Evolutionary conservation across 2,888 invertebrate species (phyloP).

Genomic region (Brachypalpus laphriformis): DNA sequence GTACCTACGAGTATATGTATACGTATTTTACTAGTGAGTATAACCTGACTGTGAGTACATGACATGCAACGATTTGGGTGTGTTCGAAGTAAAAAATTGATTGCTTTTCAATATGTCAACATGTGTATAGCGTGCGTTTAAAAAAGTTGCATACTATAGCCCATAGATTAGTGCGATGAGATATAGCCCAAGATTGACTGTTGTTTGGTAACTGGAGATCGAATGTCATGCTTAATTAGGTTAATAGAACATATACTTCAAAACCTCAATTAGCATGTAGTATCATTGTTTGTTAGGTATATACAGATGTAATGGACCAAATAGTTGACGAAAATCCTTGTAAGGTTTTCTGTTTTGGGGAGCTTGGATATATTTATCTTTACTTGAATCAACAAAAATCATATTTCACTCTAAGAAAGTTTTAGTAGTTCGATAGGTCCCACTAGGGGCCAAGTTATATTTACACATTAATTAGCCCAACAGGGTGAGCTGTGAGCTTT

Average conservation of each 20-base stretch:
- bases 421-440: too few species aligned
- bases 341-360: too few species aligned
- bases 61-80: constrained; percentile 8
- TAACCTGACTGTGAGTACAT: not conserved
- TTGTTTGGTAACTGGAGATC: not conserved
- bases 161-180: not conserved
- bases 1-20: not conserved
- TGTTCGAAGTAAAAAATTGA: constrained; percentile 13
- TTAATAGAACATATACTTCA: not conserved
- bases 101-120: constrained; percentile 15
- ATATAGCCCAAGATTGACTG: not conserved
- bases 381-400: too few species aligned
- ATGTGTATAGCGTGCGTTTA: not conserved
- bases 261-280: too few species aligned
- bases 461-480: too few species aligned
- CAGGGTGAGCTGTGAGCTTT: too few species aligned
- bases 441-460: not conserved
- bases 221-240: not conserved
- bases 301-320: too few species aligned
- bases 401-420: too few species aligned
- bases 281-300: too few species aligned
- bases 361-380: too few species aligned
- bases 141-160: not conserved
- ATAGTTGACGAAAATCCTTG: too few species aligned
- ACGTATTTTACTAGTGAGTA: too few species aligned